Base-by-base conservation (phyloP, 1,140 invertebrate species). In the Philaenus spumarius region DNA sequence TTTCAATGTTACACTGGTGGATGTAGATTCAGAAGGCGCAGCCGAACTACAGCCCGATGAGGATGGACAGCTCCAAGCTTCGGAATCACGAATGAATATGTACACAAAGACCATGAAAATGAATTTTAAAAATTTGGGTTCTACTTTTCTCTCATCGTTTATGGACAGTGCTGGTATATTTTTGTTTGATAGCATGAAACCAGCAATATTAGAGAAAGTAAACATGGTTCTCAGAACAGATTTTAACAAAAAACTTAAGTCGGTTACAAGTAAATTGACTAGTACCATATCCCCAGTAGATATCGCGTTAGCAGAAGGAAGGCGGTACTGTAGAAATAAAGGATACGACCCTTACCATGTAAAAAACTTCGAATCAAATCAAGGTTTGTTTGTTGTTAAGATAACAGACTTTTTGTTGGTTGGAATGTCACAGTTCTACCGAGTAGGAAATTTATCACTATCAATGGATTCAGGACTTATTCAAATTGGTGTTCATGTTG, bases 151-250 rank as follows among this genome's bases (percentile, higher is more conserved):
- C 3, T 30, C 26, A 9, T 30, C 26, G 9, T 4, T 30, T 30
- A 30, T 30, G 9, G 26, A 30, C 9, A 9, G 26, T 30, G 26
- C 26, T 30, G 26, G 26, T 30, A 4, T 30, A 30, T 30, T 30
- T 30, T 76, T 93, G 0, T 93, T 93, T 63, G 88, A 92, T 65
- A 86, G 85, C 12, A 87, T 92, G 56, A 92, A 92, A 67, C 89
- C 89, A 0, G 86, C 87, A 53, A 82, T 93, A 60, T 72, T 91
- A 2, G 80, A 79, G 60, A 84, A 91, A 73, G 85, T 86, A 1
- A 89, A 90, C 65, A 80, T 78, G 9, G 78, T 79, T 59, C 65
- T 83, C 2, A 71, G 76, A 69, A 71, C 66, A 64, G 66, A 53
- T 23, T 50, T 67, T n/a, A 66, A 69, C 55, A 55, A 64, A 23